Conservation (phyloP, 1,140 invertebrate species). For the Meloidogyne floridensis region DNA sequence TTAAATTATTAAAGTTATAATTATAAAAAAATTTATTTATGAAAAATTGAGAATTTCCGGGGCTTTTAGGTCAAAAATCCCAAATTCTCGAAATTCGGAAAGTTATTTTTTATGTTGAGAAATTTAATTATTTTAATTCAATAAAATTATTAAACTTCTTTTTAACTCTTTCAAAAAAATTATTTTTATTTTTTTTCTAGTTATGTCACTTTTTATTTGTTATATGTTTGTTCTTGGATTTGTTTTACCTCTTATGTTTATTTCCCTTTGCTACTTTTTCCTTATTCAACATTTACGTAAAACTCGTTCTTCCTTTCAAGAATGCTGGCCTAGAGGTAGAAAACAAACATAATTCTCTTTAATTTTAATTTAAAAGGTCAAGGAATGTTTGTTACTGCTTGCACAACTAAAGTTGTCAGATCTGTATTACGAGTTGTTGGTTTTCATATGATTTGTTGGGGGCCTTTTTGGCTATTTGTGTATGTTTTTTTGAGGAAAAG, state of each 20-base stretch:
- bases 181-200: slow-evolving; percentile 2
- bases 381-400: slow-evolving; percentile 48
- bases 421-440: slow-evolving; percentile 52
- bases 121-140: no score
- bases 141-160: no score
- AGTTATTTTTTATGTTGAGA: no score
- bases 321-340: slow-evolving; percentile 17
- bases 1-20: not conserved
- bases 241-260: slow-evolving; percentile 48
- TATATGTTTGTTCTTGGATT: slow-evolving; percentile 56
- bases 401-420: slow-evolving; percentile 41
- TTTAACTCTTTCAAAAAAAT: no score
- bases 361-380: slow-evolving; percentile 45
- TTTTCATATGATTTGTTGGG: slow-evolving; percentile 58
- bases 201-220: slow-evolving; percentile 48
- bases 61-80: no score
- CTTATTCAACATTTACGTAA: slow-evolving; percentile 44
- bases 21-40: not conserved
- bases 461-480: slow-evolving; percentile 45
- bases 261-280: slow-evolving; percentile 49
- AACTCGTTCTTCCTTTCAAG: slow-evolving; percentile 36
- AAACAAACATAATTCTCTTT: slow-evolving; percentile 9
- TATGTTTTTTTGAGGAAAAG: not conserved
- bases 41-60: no score
- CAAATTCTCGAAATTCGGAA: no score